Conservation (phyloP, 2,888 invertebrate genomes). For the Phalera bucephala region DNA sequence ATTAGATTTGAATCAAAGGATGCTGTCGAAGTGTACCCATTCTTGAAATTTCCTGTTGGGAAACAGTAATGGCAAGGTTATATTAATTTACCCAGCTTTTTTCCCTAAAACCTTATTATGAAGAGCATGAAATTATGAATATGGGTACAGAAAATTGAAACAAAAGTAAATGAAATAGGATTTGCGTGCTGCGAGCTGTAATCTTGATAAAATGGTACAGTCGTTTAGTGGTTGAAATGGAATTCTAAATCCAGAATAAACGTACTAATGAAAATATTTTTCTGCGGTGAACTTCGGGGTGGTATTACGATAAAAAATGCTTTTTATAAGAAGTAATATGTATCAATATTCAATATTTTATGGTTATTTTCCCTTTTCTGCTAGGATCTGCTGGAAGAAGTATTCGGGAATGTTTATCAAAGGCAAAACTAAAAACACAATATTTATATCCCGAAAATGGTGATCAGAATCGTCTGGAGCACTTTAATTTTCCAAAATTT, state of each 20-base stretch:
- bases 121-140: slow-evolving; percentile 27
- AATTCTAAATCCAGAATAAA: slow-evolving; percentile 17
- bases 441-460: too few relatives aligned
- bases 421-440: too few relatives aligned
- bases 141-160: slow-evolving; percentile 29
- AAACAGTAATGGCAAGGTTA: slow-evolving; percentile 15
- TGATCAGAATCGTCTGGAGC: too few relatives aligned
- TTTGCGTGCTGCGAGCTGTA: slow-evolving; percentile 28
- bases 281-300: background rate
- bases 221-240: slow-evolving; percentile 24
- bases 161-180: slow-evolving; percentile 32
- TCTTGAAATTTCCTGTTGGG: slow-evolving; percentile 4
- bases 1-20: slow-evolving; percentile 9
- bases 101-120: slow-evolving; percentile 23
- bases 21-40: slow-evolving; percentile 4
- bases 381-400: too few relatives aligned
- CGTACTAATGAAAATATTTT: slow-evolving; percentile 16
- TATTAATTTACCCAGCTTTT: slow-evolving; percentile 20
- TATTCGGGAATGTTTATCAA: too few relatives aligned
- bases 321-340: too few relatives aligned
- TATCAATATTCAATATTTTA: too few relatives aligned
- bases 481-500: too few relatives aligned
- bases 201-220: slow-evolving; percentile 33
- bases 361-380: too few relatives aligned
- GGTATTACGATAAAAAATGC: too few relatives aligned